A percentile compares a stretch with the other conserved stretches of the same genome.
Conservation (phyloP, 1,140 invertebrate species). For the Euura saliciscinereae region DNA sequence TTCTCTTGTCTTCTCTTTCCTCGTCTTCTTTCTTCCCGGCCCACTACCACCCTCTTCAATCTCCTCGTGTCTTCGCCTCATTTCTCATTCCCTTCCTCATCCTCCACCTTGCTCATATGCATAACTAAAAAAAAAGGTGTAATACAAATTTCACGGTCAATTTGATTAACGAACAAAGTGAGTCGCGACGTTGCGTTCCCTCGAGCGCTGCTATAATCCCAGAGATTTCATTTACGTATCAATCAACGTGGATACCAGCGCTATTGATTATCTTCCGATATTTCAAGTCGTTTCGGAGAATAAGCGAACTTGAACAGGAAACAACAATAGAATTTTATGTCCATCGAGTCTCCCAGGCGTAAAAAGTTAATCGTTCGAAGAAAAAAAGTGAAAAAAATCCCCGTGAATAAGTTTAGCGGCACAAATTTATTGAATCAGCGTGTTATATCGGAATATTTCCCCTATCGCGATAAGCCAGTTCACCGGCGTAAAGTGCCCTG, state of each 20-base stretch:
- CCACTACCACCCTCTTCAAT: background rate
- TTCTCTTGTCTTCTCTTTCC: background rate
- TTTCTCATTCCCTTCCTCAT: slow-evolving; percentile 36
- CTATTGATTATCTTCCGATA: background rate
- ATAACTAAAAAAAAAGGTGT: slow-evolving; percentile 56
- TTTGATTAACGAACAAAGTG: background rate
- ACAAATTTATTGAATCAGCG: background rate
- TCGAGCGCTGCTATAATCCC: background rate
- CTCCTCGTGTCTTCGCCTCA: slow-evolving; percentile 23
- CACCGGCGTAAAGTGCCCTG: background rate
- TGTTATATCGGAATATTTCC: background rate
- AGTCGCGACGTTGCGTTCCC: too few relatives aligned
- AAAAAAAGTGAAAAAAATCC: too few relatives aligned
- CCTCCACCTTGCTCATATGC: slow-evolving; percentile 56
- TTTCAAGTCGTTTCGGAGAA: background rate
- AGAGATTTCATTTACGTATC: too few relatives aligned
- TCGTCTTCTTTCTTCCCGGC: background rate
- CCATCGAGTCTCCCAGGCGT: too few relatives aligned
- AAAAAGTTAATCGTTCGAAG: too few relatives aligned
- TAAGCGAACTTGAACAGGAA: background rate
- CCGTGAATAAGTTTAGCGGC: background rate
- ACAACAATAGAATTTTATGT: background rate
- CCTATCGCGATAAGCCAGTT: background rate
- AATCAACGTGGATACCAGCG: background rate
- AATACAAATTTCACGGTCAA: slow-evolving; percentile 52